Base-by-base conservation (phyloP, 2,888 invertebrate genomes). In the Omphaloscelis lunosa region DNA sequence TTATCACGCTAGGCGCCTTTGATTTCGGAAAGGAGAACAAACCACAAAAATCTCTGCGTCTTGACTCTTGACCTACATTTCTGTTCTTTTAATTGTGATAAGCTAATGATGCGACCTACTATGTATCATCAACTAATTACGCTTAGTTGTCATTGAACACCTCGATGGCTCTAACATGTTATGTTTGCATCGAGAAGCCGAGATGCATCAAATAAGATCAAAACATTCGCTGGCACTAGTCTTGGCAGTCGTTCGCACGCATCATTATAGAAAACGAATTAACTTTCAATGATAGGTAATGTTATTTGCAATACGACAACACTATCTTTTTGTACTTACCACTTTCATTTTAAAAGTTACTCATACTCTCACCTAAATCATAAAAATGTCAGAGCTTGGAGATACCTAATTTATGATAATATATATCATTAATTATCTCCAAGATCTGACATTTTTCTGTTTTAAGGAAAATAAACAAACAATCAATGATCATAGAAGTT, bases 211-310 rank as follows among this genome's bases (percentile, higher is more conserved):
- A 63, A 53, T 53, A 7, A 20, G n/a, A 76, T 61, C 5, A 66
- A 53, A 34, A 71, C 17, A 59, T 65, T 71, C 7, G 29, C 29
- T 79, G 78, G 65, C 79, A 79, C 11, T n/a, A 1, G 23, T 45
- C 7, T n/a, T 66, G 66, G 29, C 61, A 65, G 11, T 29, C 29
- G n/a, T 12, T 29, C 20, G 0, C 12, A 34, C 41, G 34, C 29
- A 45, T 65, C 27, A 29, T 34, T 63, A 27, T 65, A 17, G 71
- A 78, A 78, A 78, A 78, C 51, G 65, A 78, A 78, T 71, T 79
- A 23, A 59, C 65, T 66, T 78, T 59, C 41, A 79, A 34, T n/a
- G 20, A 56, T 17, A 8, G 15, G 5, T 23, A 8, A 34, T 67
- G 23, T 48, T 29, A 23, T 6, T 67, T 29, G 29, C 67, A 23